These are phyloP conservation scores for Larimichthys polyactis DNA, from an alignment of 2,113 vertebrate species.

Conservation along the genomic window DNA sequence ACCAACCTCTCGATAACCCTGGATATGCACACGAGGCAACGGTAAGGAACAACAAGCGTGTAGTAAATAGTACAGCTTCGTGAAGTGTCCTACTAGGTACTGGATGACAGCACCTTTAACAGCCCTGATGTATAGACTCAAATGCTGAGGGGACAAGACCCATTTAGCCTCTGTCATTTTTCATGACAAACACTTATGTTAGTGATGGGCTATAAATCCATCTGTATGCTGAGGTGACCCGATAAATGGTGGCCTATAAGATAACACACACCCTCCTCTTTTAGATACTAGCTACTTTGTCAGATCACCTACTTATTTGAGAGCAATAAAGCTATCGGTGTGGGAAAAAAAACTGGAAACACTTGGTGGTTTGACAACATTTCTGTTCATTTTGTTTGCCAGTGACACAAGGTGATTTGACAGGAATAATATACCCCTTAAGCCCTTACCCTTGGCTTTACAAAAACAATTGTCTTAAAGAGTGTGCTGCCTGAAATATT, in stretches of 20 bases:
- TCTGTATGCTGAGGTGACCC: constrained; percentile 69
- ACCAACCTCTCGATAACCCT: constrained; percentile 33
- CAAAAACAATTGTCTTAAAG: neutral
- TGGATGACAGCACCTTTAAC: constrained; percentile 82
- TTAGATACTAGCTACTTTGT: constrained; percentile 16
- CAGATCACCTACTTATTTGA: constrained; percentile 19
- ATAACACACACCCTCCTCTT: constrained; percentile 43
- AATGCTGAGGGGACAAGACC: constrained; percentile 80
- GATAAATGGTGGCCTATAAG: constrained; percentile 59
- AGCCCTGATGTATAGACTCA: constrained; percentile 83
- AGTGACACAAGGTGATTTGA: neutral
- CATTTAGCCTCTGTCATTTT: constrained; percentile 86
- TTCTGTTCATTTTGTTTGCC: neutral
- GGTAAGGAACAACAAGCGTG: constrained; percentile 60
- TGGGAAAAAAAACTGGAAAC: constrained; percentile 3
- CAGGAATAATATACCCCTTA: neutral
- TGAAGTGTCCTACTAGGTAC: constrained; percentile 60
- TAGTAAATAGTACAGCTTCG: constrained; percentile 75
- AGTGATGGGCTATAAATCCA: constrained; percentile 83
- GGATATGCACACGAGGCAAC: constrained; percentile 37
- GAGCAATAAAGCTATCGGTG: neutral
- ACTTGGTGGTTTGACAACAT: neutral
- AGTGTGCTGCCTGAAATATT: neutral
- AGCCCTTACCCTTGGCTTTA: neutral
- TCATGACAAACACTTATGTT: constrained; percentile 84